Evolutionary conservation across 2,113 vertebrate species (phyloP).

Genomic region (Gallinago undulata): DNA sequence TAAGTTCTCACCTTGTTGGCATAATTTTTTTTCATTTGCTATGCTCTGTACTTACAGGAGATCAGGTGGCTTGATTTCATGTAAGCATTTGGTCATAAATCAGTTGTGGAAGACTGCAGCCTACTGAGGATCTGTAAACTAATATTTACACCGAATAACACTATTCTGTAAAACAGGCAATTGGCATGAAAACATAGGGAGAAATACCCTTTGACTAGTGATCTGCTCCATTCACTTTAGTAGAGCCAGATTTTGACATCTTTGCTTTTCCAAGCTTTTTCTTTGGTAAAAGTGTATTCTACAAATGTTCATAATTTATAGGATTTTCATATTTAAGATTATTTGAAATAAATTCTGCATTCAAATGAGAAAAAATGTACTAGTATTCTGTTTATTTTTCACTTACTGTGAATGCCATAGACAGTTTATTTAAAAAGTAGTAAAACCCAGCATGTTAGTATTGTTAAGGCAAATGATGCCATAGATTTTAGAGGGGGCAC

Average conservation of each 20-base stretch:
- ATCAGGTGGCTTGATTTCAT: neutral
- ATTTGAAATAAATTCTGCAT: constrained; percentile 20
- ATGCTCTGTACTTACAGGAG: neutral
- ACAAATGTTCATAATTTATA: neutral
- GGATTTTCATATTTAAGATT: neutral
- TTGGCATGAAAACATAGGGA: neutral
- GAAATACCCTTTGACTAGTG: neutral
- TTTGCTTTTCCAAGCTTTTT: neutral
- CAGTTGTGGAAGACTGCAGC: neutral
- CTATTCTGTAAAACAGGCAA: neutral
- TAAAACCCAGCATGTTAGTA: neutral
- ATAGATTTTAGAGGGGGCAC: neutral
- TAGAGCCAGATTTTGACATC: neutral
- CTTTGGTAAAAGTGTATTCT: neutral
- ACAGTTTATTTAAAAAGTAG: neutral
- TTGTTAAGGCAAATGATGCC: neutral
- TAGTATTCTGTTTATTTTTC: neutral
- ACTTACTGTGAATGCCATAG: neutral
- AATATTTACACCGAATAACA: neutral
- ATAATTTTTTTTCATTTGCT: neutral
- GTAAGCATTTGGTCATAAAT: neutral
- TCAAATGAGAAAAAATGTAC: neutral
- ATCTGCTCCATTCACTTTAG: neutral
- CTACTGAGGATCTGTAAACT: neutral
- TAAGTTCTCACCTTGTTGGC: neutral